Conservation (phyloP, 2,797 vertebrate genomes). For the Clarias fuscus region DNA sequence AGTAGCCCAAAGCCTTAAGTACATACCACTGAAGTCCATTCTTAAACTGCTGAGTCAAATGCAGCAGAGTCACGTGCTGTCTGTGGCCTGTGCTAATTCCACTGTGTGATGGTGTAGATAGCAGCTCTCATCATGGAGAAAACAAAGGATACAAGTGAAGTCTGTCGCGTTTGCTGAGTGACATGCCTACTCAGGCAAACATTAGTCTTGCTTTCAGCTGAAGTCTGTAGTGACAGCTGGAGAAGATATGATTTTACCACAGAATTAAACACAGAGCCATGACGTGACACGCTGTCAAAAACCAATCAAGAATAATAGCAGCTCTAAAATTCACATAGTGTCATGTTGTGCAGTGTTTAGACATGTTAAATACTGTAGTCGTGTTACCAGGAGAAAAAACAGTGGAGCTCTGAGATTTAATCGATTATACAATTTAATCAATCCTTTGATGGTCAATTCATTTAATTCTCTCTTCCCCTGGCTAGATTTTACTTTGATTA, state of each 20-base stretch:
- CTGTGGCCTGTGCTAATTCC: neutral
- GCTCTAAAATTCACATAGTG: neutral
- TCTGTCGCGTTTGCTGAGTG: neutral
- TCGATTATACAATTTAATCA: too few species aligned
- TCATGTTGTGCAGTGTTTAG: neutral
- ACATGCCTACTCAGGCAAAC: neutral
- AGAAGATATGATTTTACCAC: neutral
- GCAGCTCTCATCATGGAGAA: neutral
- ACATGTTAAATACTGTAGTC: too few species aligned
- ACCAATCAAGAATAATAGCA: slow-evolving; percentile 8
- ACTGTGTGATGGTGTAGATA: neutral
- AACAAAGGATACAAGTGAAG: neutral
- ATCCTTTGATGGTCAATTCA: too few species aligned
- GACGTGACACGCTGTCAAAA: neutral
- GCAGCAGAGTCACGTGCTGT: neutral
- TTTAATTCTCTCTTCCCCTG: too few species aligned
- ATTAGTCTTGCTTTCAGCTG: slow-evolving; percentile 13
- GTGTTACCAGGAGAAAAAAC: too few species aligned
- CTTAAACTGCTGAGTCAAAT: slow-evolving; percentile 5
- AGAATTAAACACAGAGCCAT: neutral
- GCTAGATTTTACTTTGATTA: too few species aligned
- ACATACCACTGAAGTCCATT: neutral
- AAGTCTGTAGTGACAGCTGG: slow-evolving; percentile 4
- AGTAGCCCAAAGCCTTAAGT: neutral
- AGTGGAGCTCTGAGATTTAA: too few species aligned